Conservation (phyloP, 2,888 invertebrate species). For the Pyrrhia umbra region DNA sequence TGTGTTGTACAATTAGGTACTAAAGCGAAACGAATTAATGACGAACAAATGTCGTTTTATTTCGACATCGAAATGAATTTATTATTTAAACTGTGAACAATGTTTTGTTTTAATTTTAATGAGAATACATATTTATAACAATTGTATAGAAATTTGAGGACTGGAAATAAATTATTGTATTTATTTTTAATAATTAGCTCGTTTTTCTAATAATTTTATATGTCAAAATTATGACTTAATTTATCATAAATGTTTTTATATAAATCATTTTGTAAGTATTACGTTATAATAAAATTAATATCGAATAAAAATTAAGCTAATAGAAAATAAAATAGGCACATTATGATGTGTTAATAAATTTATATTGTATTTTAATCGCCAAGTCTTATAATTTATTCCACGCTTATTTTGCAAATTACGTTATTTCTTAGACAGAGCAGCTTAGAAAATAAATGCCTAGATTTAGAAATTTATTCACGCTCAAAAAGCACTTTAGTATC, state of each 20-base stretch:
- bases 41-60: background rate
- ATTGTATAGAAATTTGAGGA: background rate
- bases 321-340: no score
- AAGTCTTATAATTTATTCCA: background rate
- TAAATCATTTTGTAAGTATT: no score
- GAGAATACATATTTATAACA: background rate
- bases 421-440: background rate
- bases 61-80: background rate
- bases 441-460: constrained; percentile 16
- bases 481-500: constrained; percentile 27
- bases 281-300: no score
- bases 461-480: constrained; percentile 31
- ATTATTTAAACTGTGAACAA: no score
- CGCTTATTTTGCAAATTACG: constrained; percentile 4
- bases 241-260: no score
- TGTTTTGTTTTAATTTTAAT: background rate
- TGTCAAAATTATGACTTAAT: background rate
- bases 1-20: background rate
- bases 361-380: background rate
- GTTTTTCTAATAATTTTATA: no score
- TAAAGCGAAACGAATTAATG: background rate
- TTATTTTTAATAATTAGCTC: background rate
- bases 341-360: background rate
- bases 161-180: background rate
- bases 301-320: no score